A percentile compares a stretch with the other conserved stretches of the same genome.
phyloP scores from a whole-genome alignment of 2,797 vertebrate species.

The Hemitrygon akajei region DNA sequence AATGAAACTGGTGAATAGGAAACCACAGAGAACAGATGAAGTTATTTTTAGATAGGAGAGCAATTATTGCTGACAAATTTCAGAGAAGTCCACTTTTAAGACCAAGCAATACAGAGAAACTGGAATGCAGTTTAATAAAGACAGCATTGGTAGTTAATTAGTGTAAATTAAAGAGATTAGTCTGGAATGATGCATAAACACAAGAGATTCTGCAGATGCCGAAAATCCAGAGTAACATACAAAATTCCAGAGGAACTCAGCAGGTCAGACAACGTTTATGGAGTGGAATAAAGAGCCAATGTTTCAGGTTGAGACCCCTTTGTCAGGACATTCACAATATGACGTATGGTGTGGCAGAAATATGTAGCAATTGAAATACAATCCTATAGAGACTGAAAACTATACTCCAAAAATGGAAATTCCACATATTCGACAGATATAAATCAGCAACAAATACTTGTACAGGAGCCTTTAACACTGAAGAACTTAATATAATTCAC shows the following conservation, averaged over 20 bases:
- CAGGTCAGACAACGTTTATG: no score
- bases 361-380: background rate
- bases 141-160: background rate
- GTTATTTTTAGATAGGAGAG: background rate
- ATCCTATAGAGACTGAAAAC: background rate
- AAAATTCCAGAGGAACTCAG: no score
- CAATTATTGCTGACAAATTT: background rate
- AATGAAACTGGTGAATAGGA: background rate
- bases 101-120: background rate
- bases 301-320: no score
- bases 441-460: background rate
- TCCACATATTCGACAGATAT: background rate
- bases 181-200: no score
- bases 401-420: background rate
- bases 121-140: no score
- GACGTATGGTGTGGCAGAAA: no score
- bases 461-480: background rate
- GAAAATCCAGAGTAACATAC: no score
- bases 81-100: background rate
- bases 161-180: background rate
- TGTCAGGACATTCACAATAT: no score
- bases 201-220: no score
- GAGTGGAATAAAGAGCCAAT: no score
- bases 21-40: background rate
- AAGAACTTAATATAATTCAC: background rate